Percentiles rank a stretch among this genome's conserved stretches.
These are phyloP conservation scores for Hedya salicella DNA, from an alignment of 2,888 invertebrate genomes.

Conservation along the genomic window DNA sequence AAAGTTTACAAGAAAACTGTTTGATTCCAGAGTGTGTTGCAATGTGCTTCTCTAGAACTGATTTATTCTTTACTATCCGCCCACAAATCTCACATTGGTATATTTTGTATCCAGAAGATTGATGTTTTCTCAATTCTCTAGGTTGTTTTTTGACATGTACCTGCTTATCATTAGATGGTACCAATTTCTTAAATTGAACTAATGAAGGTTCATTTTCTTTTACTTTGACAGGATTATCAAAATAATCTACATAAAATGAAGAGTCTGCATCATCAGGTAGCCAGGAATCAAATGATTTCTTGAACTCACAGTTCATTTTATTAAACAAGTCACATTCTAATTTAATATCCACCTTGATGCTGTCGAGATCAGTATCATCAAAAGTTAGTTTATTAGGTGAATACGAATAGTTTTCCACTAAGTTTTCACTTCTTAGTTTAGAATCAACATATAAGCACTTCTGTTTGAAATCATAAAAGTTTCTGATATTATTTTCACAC, in stretches of 20 bases:
- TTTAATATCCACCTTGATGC: constrained; percentile 37
- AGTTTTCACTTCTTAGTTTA: constrained; percentile 30
- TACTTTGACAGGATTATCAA: constrained; percentile 14
- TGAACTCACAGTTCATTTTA: constrained; percentile 30
- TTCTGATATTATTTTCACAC: constrained; percentile 53
- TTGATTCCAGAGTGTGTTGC: constrained; percentile 64
- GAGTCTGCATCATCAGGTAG: constrained; percentile 35
- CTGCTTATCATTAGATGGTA: not conserved
- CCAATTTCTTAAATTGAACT: constrained; percentile 4
- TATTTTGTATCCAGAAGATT: constrained; percentile 18
- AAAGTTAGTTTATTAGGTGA: constrained; percentile 9
- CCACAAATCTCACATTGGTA: constrained; percentile 57
- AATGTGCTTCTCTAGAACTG: constrained; percentile 60
- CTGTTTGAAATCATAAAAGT: constrained; percentile 57
- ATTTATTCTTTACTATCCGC: constrained; percentile 50
- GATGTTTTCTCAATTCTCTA: constrained; percentile 1
- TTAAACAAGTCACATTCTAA: constrained; percentile 38
- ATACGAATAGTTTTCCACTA: constrained; percentile 9
- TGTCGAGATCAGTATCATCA: constrained; percentile 23
- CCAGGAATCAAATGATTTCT: constrained; percentile 40
- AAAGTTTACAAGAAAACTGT: constrained; percentile 64
- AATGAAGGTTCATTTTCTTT: constrained; percentile 14
- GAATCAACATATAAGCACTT: constrained; percentile 51
- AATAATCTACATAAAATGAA: constrained; percentile 26
- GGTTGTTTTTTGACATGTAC: not conserved